phyloP scores from a whole-genome alignment of 2,113 vertebrate species.

The Madoqua kirkii region DNA sequence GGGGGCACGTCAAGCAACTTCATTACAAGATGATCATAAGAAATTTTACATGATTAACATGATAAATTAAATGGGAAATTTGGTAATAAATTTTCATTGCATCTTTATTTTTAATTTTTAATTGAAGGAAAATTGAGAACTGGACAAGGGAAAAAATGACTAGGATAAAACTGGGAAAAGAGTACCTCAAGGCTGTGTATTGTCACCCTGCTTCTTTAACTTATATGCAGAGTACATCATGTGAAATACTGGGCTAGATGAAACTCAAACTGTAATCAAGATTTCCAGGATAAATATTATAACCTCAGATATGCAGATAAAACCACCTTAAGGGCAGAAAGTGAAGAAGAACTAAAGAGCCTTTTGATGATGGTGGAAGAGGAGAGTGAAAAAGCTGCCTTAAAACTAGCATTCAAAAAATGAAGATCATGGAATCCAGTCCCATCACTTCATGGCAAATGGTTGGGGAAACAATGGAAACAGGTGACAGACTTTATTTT shows the following conservation, averaged over 20 bases:
- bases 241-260: background rate
- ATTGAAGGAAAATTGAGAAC: background rate
- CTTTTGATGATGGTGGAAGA: background rate
- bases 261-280: background rate
- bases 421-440: background rate
- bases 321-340: background rate
- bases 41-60: background rate
- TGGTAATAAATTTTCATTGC: background rate
- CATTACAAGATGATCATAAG: background rate
- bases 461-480: background rate
- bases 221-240: background rate
- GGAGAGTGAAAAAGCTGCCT: background rate
- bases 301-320: background rate
- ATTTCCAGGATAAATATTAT: background rate
- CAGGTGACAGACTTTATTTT: background rate
- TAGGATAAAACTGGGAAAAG: background rate
- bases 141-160: background rate
- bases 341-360: background rate
- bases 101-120: background rate
- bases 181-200: background rate
- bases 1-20: background rate
- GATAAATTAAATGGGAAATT: background rate
- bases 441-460: background rate
- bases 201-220: background rate
- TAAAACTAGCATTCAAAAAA: background rate